A percentile compares a stretch with the other conserved stretches of the same genome.
Evolutionary conservation across 2,113 vertebrate genomes (phyloP).

Genomic region (Bujurquina vittata): DNA sequence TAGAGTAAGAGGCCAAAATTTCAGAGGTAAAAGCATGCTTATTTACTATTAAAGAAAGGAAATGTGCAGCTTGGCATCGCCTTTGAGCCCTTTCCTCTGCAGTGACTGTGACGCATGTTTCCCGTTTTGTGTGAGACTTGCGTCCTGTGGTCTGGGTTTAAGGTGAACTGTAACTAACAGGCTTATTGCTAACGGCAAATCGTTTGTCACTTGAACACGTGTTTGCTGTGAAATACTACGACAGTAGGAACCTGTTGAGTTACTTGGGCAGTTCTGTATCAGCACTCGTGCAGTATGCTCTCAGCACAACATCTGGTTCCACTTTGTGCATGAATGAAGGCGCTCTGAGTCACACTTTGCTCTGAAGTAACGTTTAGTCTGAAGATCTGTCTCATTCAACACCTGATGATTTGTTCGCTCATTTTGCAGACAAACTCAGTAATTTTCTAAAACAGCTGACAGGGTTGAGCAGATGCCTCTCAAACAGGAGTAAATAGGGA

Average conservation of each 20-base stretch:
- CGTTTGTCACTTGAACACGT: neutral
- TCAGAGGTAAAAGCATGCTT: neutral
- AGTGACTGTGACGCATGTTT: rapidly evolving
- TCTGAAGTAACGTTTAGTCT: neutral
- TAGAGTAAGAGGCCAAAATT: neutral
- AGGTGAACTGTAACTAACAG: neutral
- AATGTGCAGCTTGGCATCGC: too few species aligned
- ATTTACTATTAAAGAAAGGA: too few species aligned
- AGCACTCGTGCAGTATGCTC: neutral
- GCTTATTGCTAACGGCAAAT: neutral
- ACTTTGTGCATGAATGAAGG: conserved; percentile 7
- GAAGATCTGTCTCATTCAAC: neutral
- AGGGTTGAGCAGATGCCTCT: neutral
- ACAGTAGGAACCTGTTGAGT: neutral
- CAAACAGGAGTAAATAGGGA: neutral
- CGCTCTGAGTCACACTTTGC: neutral
- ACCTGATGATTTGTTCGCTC: conserved; percentile 1
- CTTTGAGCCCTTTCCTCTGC: rapidly evolving
- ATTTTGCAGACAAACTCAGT: neutral
- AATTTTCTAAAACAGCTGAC: neutral
- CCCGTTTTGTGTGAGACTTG: neutral
- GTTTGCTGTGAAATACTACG: neutral
- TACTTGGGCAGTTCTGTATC: neutral
- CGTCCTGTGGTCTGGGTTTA: neutral
- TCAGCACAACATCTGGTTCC: conserved; percentile 7